These are phyloP conservation scores for Elgaria multicarinata DNA, from an alignment of 2,113 vertebrate genomes.

Conservation along the genomic window DNA sequence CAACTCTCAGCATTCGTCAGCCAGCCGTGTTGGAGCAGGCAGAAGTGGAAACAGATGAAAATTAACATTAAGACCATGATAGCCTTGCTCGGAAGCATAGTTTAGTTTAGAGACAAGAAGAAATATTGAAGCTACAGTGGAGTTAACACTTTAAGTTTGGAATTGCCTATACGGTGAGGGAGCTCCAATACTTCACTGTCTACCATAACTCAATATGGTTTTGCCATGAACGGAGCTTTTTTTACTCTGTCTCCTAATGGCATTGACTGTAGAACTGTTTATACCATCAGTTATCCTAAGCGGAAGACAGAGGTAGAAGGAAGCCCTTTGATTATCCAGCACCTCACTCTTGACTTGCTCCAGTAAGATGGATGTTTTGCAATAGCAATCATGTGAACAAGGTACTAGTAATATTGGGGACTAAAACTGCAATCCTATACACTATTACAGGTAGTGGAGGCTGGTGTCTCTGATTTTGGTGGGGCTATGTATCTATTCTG, in stretches of 20 bases:
- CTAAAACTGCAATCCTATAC: neutral
- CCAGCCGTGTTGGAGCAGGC: neutral
- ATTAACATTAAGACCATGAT: neutral
- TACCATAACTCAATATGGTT: neutral
- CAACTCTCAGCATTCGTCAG: too few relatives aligned
- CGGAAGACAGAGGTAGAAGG: neutral
- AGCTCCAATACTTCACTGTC: neutral
- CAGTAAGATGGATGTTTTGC: neutral
- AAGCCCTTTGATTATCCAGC: neutral
- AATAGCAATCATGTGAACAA: neutral
- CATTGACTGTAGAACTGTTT: neutral
- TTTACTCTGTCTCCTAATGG: neutral
- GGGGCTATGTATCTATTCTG: too few relatives aligned
- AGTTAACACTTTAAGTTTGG: neutral
- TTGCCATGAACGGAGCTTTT: neutral
- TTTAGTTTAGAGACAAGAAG: neutral
- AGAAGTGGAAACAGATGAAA: neutral
- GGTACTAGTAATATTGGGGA: neutral
- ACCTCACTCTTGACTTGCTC: neutral
- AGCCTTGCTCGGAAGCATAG: neutral
- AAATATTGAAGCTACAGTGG: neutral
- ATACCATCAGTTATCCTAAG: neutral
- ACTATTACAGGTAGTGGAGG: too few relatives aligned
- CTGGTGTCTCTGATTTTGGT: too few relatives aligned
- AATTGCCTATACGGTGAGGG: neutral